Evolutionary conservation across 2,888 invertebrate genomes (phyloP), one percentile per base, ranked within the genome.

Genomic region (Oscheius onirici): DNA sequence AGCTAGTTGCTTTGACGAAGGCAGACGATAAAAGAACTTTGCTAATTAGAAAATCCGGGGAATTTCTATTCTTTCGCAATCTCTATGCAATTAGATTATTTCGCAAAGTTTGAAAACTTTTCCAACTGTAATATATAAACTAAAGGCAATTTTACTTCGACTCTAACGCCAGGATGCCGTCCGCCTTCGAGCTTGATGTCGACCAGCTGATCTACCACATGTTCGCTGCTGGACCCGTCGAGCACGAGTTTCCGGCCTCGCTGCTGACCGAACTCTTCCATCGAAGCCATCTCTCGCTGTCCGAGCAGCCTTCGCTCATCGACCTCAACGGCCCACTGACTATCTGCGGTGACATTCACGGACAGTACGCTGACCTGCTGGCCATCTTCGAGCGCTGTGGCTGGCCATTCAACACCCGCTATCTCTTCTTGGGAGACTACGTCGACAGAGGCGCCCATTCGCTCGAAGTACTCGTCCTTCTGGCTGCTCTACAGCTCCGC

Each of bases 371-470:
- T 5, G 80, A 80, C 51, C 46, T 80, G 34, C 73, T 80, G 6
- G 68, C 76, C 41, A 70, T 78, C 61, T 80, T 80, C 71, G 71
- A 80, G 76, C 74, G 61, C 34, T 75, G 77, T 46, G 80, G 80
- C 17, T 78, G 74, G 76, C 80, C 80, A 22, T 80, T 78, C 63
- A 72, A 78, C 11, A 73, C 74, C n/a, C 78, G 78, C 20, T 80
- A 80, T 58, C 52, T 77, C 2, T 80, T 80, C 67, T 76, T 80
- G 22, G 80, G 80, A 20, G 78, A 80, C 57, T 55, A 78, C 34
- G 60, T 78, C 54, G 77, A 77, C 51, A 71, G 78, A 20, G 76
- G 77, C 17, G 69, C 46, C 20, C n/a, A 68, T 20, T 68, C 68
- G 11, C 57, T 68, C 17, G 68, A 68, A 43, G 68, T 68, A 1